Conservation (phyloP, 2,888 invertebrate species). For the Yponomeuta evonymella region DNA sequence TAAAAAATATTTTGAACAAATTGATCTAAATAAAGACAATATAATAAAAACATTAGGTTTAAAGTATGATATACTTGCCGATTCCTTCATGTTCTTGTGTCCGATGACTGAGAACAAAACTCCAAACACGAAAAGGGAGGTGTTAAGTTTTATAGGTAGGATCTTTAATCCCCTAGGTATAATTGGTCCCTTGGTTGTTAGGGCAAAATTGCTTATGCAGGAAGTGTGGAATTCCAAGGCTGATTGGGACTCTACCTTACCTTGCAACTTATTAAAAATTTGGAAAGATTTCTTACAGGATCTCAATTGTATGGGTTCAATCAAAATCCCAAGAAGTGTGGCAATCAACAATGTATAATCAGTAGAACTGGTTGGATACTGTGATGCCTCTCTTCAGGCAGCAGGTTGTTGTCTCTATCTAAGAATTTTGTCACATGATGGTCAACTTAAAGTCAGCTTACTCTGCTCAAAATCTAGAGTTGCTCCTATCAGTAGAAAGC, state of each 20-base stretch:
- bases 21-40: conserved; percentile 1
- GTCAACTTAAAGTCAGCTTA: neutral
- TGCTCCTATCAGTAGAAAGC: neutral
- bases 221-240: neutral
- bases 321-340: too few species aligned
- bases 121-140: neutral
- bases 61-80: neutral
- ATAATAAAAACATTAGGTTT: conserved; percentile 1
- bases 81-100: neutral
- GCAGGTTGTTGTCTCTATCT: neutral
- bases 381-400: conserved; percentile 3
- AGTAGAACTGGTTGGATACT: neutral
- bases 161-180: conserved; percentile 6
- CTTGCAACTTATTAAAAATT: neutral
- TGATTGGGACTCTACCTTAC: neutral
- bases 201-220: neutral
- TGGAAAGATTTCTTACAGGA: too few species aligned
- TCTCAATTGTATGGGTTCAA: too few species aligned
- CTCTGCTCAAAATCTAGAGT: too few species aligned
- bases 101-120: neutral
- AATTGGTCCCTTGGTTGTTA: neutral
- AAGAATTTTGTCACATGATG: neutral
- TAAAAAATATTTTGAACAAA: conserved; percentile 5
- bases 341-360: neutral
- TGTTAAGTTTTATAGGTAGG: conserved; percentile 5